These are phyloP conservation scores for Enteromius anoplus DNA, from an alignment of 2,797 vertebrate species.

Conservation along the genomic window DNA sequence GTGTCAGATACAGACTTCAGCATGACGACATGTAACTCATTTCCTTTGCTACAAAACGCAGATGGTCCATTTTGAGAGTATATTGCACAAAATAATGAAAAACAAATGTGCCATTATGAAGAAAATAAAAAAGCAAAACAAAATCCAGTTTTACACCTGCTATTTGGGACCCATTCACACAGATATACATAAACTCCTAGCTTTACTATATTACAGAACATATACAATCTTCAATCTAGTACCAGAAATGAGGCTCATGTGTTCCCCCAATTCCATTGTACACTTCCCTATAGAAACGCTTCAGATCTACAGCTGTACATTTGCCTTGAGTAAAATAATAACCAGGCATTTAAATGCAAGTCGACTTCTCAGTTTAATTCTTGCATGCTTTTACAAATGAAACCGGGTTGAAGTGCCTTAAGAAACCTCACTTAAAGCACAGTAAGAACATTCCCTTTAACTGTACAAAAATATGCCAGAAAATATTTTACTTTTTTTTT, in stretches of 20 bases:
- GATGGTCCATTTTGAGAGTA: constrained; percentile 84
- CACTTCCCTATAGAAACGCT: constrained; percentile 84
- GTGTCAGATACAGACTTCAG: constrained; percentile 90
- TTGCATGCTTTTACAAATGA: constrained; percentile 87
- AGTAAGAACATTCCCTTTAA: constrained; percentile 91
- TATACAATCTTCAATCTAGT: constrained; percentile 91
- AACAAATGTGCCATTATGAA: constrained; percentile 86
- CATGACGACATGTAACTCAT: constrained; percentile 82
- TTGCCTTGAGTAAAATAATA: constrained; percentile 81
- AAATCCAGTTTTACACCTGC: constrained; percentile 90
- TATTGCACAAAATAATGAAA: constrained; percentile 93
- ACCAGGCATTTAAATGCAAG: constrained; percentile 91
- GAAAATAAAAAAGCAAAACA: constrained; percentile 78
- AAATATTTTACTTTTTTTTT: constrained; percentile 90
- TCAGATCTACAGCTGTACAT: constrained; percentile 92
- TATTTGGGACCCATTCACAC: constrained; percentile 89
- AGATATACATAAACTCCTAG: constrained; percentile 89
- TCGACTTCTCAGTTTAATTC: constrained; percentile 71
- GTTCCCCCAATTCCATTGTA: constrained; percentile 73
- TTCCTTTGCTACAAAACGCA: constrained; percentile 89
- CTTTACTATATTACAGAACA: constrained; percentile 92
- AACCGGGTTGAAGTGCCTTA: constrained; percentile 92
- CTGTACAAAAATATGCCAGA: constrained; percentile 98
- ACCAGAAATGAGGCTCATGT: constrained; percentile 90
- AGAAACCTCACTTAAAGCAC: constrained; percentile 87